Base-by-base conservation (phyloP, 2,113 vertebrate species). In the Hippopotamus amphibius region DNA sequence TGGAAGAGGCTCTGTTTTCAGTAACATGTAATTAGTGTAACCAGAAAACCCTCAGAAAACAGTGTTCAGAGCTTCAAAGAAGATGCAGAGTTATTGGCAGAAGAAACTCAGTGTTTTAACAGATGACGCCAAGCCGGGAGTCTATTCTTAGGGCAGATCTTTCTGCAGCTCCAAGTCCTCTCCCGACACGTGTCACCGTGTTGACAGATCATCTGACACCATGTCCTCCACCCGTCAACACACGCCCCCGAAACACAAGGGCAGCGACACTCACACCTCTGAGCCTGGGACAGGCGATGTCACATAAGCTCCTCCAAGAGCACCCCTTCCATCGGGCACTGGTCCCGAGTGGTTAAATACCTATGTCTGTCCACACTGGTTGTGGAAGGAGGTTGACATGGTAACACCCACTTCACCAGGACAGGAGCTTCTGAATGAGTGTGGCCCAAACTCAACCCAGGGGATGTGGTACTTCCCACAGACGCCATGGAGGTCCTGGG, bases 381-480 rank as follows among this genome's bases (percentile, higher is more conserved):
- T 97, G 84, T 94, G 97, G 97, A 95, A 22, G 9, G 12, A 24
- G 30, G 65, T 95, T 96, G 97, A 93, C 97, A 93, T 85, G 93
- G 97, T 90, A 48, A 96, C 92, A 53, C 41, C 93, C 59, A 41
- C 84, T 98, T 57, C 41, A 77, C 86, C 72, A 95, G 97, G 95
- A 98, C 95, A 97, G 98, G 97, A 97, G 96, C 96, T 93, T 97
- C 97, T 97, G 97, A 98, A 97, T 95, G 96, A 97, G 89, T 95
- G 94, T 93, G 97, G 97, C 96, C 98, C 98, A 95, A 97, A 95
- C 97, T 97, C 82, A 98, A 98, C 98, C 98, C 97, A 96, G 97
- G 96, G 97, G 92, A 98, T 97, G 96, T 98, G 97, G 98, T 98
- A 98, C 98, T 99, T 99, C 98, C 98, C 98, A 98, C 98, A 98